phyloP scores from a whole-genome alignment of 2,888 invertebrate species.

The Xylocampa areola region DNA sequence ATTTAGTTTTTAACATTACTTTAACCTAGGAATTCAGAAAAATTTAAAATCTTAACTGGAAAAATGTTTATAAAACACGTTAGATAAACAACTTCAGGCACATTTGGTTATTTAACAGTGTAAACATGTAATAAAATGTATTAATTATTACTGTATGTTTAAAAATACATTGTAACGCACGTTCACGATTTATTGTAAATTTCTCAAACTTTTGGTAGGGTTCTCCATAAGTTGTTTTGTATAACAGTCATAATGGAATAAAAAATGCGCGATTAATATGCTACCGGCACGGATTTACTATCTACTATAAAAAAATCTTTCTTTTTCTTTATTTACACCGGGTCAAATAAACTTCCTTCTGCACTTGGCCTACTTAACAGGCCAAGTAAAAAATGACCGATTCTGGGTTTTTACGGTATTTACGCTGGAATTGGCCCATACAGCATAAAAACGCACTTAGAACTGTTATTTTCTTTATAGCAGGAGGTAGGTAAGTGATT shows the following conservation, averaged over 20 bases:
- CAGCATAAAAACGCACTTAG: constrained; percentile 10
- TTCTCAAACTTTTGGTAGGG: no score
- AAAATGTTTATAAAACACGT: background rate
- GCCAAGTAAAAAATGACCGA: no score
- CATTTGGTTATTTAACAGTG: background rate
- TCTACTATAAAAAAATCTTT: constrained; percentile 26
- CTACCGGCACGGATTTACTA: constrained; percentile 2
- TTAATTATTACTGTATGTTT: no score
- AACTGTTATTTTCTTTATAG: constrained; percentile 1
- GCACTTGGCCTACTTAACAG: constrained; percentile 33
- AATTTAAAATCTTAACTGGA: background rate
- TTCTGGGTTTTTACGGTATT: no score
- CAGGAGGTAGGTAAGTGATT: no score
- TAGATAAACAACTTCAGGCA: background rate
- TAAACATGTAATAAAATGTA: background rate
- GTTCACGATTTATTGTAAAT: background rate
- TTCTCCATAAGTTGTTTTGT: no score
- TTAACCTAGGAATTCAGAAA: background rate
- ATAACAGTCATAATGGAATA: no score
- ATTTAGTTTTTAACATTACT: no score
- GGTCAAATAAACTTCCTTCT: no score
- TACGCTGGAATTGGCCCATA: constrained; percentile 4
- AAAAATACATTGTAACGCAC: no score
- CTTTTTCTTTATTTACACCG: constrained; percentile 1
- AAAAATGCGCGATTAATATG: no score